A percentile compares a stretch with the other conserved stretches of the same genome.
phyloP scores from a whole-genome alignment of 2,113 vertebrate genomes.

The Leptobrachium leishanense region DNA sequence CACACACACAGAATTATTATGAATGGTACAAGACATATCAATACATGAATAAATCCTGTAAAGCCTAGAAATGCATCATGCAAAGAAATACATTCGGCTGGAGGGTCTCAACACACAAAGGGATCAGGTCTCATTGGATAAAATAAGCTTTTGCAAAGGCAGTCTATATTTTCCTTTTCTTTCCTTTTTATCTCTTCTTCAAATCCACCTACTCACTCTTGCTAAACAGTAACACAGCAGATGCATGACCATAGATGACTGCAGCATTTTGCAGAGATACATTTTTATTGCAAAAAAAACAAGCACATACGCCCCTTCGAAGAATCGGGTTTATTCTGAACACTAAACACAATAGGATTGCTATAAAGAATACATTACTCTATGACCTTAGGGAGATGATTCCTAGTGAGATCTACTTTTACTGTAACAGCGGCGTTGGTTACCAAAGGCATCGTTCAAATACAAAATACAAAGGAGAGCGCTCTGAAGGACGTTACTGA shows the following conservation, averaged over 20 bases:
- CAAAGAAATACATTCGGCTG: too few species aligned
- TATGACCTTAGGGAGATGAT: not conserved
- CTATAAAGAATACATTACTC: not conserved
- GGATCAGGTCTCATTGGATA: too few species aligned
- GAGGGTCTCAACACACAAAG: too few species aligned
- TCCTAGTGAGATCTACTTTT: not conserved
- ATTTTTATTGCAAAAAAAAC: not conserved
- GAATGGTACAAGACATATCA: too few species aligned
- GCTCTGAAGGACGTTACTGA: not conserved
- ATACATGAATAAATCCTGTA: not conserved
- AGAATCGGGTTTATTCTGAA: too few species aligned
- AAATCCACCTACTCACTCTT: not conserved
- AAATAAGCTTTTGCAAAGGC: too few species aligned
- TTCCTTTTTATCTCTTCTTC: not conserved
- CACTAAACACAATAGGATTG: not conserved
- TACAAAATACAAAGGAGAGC: too few species aligned
- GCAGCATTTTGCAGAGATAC: not conserved
- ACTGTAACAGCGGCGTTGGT: not conserved
- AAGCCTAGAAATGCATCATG: not conserved
- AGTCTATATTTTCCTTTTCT: not conserved
- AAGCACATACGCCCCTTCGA: not conserved
- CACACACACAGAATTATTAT: too few species aligned
- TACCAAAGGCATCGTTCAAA: not conserved
- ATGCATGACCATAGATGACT: not conserved
- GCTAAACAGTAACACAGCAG: not conserved